These are phyloP conservation scores for Bubo scandiacus DNA, from an alignment of 2,113 vertebrate genomes.

Conservation along the genomic window DNA sequence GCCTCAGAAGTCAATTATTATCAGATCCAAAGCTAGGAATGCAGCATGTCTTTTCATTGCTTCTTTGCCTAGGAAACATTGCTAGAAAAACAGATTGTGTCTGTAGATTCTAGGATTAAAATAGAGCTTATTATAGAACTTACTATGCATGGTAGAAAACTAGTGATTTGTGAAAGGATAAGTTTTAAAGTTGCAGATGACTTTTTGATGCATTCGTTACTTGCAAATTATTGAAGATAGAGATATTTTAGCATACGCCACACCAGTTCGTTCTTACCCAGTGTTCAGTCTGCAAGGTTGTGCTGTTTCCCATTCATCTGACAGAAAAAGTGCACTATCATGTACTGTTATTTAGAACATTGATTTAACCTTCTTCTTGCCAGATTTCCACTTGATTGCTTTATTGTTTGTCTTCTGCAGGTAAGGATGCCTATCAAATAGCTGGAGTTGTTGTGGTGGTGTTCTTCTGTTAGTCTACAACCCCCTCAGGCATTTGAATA, in stretches of 20 bases:
- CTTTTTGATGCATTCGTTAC: neutral
- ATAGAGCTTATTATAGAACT: neutral
- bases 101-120: conserved; percentile 52
- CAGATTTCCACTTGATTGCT: neutral
- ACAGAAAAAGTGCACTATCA: neutral
- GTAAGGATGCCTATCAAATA: conserved; percentile 42
- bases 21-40: neutral
- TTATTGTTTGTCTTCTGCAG: conserved; percentile 53
- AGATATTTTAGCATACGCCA: neutral
- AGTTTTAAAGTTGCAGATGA: conserved; percentile 7
- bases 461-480: conserved; percentile 2
- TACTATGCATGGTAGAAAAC: neutral
- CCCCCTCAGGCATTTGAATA: neutral
- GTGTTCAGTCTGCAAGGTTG: neutral
- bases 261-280: neutral
- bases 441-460: conserved; percentile 1
- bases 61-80: conserved; percentile 22
- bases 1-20: conserved; percentile 4
- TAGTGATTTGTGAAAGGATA: conserved; percentile 13
- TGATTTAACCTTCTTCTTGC: conserved; percentile 3
- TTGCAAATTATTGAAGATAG: neutral
- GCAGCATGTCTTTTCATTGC: neutral
- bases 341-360: neutral
- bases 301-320: neutral
- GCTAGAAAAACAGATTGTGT: conserved; percentile 24